Evolutionary conservation across 2,888 invertebrate genomes (phyloP).

Genomic region (Omphaloscelis lunosa): DNA sequence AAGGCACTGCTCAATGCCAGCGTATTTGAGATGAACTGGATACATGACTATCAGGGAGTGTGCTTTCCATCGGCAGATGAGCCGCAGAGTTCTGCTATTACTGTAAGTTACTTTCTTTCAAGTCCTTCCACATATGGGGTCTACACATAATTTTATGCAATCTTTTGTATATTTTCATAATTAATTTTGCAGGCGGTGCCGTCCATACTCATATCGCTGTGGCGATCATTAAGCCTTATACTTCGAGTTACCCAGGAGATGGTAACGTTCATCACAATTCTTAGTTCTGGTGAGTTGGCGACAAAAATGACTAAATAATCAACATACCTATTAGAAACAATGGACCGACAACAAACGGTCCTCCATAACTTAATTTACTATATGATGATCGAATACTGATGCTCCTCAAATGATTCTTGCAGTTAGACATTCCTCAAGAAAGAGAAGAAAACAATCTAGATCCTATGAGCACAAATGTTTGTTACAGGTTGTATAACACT

Average conservation of each 20-base stretch:
- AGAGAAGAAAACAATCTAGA: too few species aligned
- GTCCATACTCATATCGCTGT: constrained; percentile 77
- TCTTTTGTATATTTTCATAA: neutral
- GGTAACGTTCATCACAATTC: constrained; percentile 70
- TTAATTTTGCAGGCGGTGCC: constrained; percentile 76
- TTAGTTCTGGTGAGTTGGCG: constrained; percentile 75
- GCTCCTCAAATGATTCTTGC: neutral
- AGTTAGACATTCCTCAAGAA: neutral
- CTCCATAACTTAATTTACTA: neutral
- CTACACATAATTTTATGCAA: neutral
- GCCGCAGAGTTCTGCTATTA: constrained; percentile 66
- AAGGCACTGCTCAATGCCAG: constrained; percentile 77
- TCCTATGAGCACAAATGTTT: neutral
- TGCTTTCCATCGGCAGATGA: constrained; percentile 79
- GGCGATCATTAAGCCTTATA: constrained; percentile 73
- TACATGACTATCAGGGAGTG: constrained; percentile 86
- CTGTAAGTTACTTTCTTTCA: constrained; percentile 52
- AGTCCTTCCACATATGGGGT: neutral
- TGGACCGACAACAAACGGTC: neutral
- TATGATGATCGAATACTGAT: neutral
- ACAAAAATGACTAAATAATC: neutral
- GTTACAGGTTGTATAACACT: constrained; percentile 66
- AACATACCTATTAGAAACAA: neutral
- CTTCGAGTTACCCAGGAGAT: constrained; percentile 75
- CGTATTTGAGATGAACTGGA: constrained; percentile 83